A percentile compares a stretch with the other conserved stretches of the same genome.
These are phyloP conservation scores for Zootermopsis nevadensis DNA, from an alignment of 2,888 invertebrate species.

Conservation along the genomic window DNA sequence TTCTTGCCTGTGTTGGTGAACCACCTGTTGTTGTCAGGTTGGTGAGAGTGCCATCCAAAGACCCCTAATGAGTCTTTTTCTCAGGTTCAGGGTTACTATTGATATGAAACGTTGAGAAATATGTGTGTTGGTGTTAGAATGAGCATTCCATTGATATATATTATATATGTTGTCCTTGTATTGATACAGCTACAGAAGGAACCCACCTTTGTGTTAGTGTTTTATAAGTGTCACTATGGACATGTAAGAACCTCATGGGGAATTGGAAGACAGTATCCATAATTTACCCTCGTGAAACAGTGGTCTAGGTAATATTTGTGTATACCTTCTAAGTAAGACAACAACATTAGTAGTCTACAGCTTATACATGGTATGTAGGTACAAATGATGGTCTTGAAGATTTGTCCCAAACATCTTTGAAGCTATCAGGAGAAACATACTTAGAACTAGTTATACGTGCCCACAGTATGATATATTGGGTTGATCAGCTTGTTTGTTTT, in stretches of 20 bases:
- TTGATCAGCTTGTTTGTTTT: constrained; percentile 7
- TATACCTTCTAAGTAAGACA: constrained; percentile 31
- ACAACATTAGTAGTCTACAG: constrained; percentile 10
- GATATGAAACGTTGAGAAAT: not conserved
- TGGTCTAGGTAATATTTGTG: constrained; percentile 34
- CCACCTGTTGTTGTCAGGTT: constrained; percentile 37
- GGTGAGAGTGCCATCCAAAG: constrained; percentile 51
- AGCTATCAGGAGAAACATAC: constrained; percentile 5
- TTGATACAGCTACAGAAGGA: constrained; percentile 6
- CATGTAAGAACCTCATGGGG: not conserved
- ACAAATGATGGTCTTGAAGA: not conserved
- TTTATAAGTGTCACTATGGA: constrained; percentile 19
- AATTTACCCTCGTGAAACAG: not conserved
- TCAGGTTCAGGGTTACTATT: constrained; percentile 49
- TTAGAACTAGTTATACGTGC: not conserved
- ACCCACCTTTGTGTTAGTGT: constrained; percentile 46
- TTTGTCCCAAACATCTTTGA: not conserved
- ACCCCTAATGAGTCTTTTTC: constrained; percentile 42
- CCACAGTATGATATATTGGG: not conserved
- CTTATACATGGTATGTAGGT: not conserved
- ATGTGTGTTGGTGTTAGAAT: constrained; percentile 53
- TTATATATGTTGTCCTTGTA: constrained; percentile 30
- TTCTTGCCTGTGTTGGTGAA: constrained; percentile 36
- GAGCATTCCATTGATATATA: constrained; percentile 53
- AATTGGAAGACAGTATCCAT: not conserved